A percentile compares a stretch with the other conserved stretches of the same genome.
Evolutionary conservation across 2,113 vertebrate species (phyloP).

Genomic region (Ascaphus truei): DNA sequence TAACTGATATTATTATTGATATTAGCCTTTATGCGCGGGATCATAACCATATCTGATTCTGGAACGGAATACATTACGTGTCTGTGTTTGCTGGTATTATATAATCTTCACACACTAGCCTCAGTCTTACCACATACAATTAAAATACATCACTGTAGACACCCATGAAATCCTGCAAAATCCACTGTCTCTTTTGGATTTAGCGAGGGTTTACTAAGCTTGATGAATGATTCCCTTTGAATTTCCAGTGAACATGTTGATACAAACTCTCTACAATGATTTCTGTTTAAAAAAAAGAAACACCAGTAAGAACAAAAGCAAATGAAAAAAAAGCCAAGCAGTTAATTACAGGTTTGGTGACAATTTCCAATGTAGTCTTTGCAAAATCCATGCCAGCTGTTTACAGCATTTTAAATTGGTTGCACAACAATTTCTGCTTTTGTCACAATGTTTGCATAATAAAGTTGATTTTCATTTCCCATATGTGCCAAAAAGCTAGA

Average conservation of each 20-base stretch:
- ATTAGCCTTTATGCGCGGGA: too few relatives aligned
- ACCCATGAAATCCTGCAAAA: not conserved
- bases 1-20: too few relatives aligned
- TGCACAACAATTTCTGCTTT: not conserved
- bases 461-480: not conserved
- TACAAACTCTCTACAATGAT: not conserved
- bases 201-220: not conserved
- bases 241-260: not conserved
- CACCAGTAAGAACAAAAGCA: not conserved
- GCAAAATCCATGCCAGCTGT: conserved; percentile 15
- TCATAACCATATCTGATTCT: too few relatives aligned
- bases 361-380: conserved; percentile 3
- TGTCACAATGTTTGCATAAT: not conserved
- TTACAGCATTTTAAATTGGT: conserved; percentile 1
- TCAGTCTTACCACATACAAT: not conserved
- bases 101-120: too few relatives aligned
- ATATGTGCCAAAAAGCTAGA: not conserved
- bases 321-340: not conserved
- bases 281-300: not conserved
- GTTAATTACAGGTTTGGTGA: conserved; percentile 26
- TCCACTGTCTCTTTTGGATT: not conserved
- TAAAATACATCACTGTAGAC: not conserved
- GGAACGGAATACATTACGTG: too few relatives aligned
- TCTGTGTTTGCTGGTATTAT: too few relatives aligned
- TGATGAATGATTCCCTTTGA: not conserved